Evolutionary conservation across 2,888 invertebrate species (phyloP), one percentile per base, ranked within the genome.

Genomic region (Cryptophagus acutangulus): DNA sequence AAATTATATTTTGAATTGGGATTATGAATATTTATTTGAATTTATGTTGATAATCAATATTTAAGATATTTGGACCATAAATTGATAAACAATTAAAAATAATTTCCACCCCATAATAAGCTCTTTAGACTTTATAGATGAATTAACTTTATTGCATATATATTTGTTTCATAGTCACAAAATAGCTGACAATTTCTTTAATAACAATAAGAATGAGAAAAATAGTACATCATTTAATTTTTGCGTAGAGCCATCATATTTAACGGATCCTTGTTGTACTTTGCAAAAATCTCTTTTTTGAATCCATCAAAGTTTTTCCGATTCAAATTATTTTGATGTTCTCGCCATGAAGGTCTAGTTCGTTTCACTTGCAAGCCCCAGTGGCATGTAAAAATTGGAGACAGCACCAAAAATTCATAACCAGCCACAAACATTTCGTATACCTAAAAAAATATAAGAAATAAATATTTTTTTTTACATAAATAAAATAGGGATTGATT

Each of bases 361-460:
- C 84, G 78, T 41, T 86, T 81, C 17, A 81, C 81, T 63, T 91
- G 90, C 2, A 92, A 71, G 0, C 91, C 91, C 87, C 91, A 90
- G 63, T 92, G 92, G 36, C 87, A 86, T 0, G 90, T 89, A 71
- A 91, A 92, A 33, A 88, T 81, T 0, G 91, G 91, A 0, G 91
- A 87, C 8, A 92, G 75, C 1, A 93, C 91, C 58, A 81, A 78
- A 71, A 92, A 91, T 63, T 87, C 82, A 71, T 87, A 92, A 4
- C 91, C 90, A 31, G 88, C 84, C 17, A 91, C 79, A 64, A 81
- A 88, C 87, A 91, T 91, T 72, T 93, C 92, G 71, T 91, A 91
- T 24, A 91, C 90, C 91, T 91, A 71, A 5, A 71, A 70, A 51
- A 39, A 25, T 44, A 26, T n/a, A 2, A 12, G n/a, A 20, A 20